Evolutionary conservation across 2,888 invertebrate genomes (phyloP), one percentile per base, ranked within the genome.

Genomic region (Cantharis rustica): DNA sequence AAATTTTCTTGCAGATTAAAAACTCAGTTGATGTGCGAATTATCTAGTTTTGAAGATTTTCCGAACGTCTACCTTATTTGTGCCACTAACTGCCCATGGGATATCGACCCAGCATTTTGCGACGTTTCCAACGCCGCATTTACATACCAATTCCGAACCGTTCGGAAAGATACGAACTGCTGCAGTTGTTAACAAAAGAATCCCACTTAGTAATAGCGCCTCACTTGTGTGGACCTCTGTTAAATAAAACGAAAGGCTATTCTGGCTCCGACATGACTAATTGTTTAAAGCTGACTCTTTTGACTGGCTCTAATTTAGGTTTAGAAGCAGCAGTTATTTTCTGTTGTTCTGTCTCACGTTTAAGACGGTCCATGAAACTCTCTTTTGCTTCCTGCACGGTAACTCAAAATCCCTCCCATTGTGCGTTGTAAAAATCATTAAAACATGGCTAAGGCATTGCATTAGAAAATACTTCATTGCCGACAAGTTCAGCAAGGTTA

Each of bases 81-180:
- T 81, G 91, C 91, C 16, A 92, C 92, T 2, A 92, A 92, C 84
- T 91, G 91, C 81, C 92, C 92, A 0, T 92, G 92, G 92, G 92
- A 92, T 77, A 85, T 92, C 26, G 92, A 92, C 81, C 84, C 89
- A 0, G 92, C 92, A 0, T 92, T 80, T 81, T 91, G 73, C 82
- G 91, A 71, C 86, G 92, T 66, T 91, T 92, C 80, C 90, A 91
- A 82, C 89, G 89, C 82, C 86, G 89, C n/a, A 88, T 91, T 23
- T 91, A 90, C 83, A 87, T 91, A 61, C 90, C 91, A 1, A 84
- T 92, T 17, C 92, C 92, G 3, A 80, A 84, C 72, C 71, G 75
- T 5, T 61, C 79, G 3, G 87, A 87, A 75, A 81, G 88, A 31
- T 71, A 80, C 11, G 83, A 86, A 76, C 79, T 88, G n/a, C 80